Evolutionary conservation across 2,113 vertebrate genomes (phyloP).

Genomic region (Thamnophis sirtalis): DNA sequence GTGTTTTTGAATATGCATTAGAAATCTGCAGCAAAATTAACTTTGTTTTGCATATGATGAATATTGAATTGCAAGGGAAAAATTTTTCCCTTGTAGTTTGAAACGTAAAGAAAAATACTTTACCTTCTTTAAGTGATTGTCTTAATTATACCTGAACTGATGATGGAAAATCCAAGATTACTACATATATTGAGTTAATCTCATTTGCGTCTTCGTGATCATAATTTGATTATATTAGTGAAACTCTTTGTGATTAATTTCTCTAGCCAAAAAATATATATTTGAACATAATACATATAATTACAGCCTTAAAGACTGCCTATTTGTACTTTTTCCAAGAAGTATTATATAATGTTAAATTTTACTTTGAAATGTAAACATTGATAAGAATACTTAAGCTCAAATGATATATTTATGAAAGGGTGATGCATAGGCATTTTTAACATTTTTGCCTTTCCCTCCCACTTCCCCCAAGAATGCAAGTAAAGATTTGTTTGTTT

Average conservation of each 20-base stretch:
- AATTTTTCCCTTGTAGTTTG: not conserved
- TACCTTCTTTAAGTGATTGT: fast-evolving
- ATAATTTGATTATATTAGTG: not conserved
- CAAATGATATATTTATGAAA: not conserved
- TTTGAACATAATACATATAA: not conserved
- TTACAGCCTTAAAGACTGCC: not conserved
- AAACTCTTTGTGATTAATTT: not conserved
- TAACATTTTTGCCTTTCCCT: not conserved
- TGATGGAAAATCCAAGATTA: not conserved
- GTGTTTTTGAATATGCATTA: not conserved
- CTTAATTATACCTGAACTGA: not conserved
- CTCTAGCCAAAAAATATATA: not conserved
- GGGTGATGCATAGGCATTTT: not conserved
- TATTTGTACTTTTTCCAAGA: slow-evolving; percentile 3
- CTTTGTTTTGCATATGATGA: not conserved
- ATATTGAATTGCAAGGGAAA: not conserved
- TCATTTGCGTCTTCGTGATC: not conserved
- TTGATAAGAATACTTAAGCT: too few relatives aligned
- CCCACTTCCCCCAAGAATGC: not conserved
- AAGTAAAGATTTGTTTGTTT: not conserved
- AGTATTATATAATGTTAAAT: not conserved
- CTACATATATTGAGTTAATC: not conserved
- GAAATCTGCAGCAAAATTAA: not conserved
- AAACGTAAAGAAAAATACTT: not conserved
- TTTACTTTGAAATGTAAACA: fast-evolving